phyloP scores from a whole-genome alignment of 2,888 invertebrate species.

The Protophormia terraenovae region DNA sequence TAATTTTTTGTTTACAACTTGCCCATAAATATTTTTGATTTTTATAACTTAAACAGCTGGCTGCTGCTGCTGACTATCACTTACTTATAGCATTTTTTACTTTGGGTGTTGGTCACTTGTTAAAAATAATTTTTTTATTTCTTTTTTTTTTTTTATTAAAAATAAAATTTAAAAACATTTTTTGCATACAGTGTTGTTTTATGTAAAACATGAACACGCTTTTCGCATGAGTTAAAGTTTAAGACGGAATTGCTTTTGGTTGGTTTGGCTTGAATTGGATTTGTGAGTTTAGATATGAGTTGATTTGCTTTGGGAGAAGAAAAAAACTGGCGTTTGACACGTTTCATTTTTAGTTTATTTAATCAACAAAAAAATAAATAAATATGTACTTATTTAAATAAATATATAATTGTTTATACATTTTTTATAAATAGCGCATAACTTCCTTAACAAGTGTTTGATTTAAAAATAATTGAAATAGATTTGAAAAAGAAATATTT shows the following conservation, averaged over 20 bases:
- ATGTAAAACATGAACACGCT: constrained; percentile 41
- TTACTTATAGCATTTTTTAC: not conserved
- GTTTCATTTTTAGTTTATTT: not conserved
- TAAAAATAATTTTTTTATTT: not conserved
- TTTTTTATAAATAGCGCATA: not conserved
- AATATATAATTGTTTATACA: too few species aligned
- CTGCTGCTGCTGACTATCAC: too few species aligned
- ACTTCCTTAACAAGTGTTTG: not conserved
- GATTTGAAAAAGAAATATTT: too few species aligned
- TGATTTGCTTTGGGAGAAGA: not conserved
- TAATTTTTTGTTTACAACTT: not conserved
- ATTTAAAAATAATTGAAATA: not conserved
- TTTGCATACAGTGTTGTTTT: constrained; percentile 6
- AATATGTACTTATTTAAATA: too few species aligned
- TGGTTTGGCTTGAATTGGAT: not conserved
- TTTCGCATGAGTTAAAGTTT: constrained; percentile 2
- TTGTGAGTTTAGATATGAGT: not conserved
- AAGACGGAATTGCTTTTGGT: not conserved
- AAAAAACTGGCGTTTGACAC: constrained; percentile 11
- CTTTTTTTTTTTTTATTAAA: not conserved
- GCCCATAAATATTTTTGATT: not conserved
- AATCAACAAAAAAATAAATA: too few species aligned
- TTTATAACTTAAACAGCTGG: not conserved
- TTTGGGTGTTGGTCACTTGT: constrained; percentile 26
- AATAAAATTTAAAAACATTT: too few species aligned